A percentile compares a stretch with the other conserved stretches of the same genome.
Conservation (phyloP, 2,113 vertebrate species). For the Proterorhinus semilunaris region DNA sequence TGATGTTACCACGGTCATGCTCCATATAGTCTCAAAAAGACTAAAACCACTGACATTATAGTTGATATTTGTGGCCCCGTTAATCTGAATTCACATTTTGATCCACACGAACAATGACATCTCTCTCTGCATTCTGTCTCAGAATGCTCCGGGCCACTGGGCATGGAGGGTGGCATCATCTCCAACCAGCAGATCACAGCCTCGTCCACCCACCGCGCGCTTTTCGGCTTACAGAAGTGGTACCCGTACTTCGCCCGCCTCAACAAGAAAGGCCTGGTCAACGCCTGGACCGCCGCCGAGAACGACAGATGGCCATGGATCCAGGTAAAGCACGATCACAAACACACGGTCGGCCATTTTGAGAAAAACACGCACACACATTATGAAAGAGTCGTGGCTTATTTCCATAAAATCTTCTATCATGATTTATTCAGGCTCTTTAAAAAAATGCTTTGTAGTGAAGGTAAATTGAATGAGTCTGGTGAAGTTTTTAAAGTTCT, state of each 20-base stretch:
- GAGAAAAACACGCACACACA: not conserved
- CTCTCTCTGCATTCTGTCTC: slow-evolving; percentile 22
- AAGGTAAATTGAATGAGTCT: too few species aligned
- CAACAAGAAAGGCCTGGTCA: slow-evolving; percentile 98
- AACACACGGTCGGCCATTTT: slow-evolving; percentile 1
- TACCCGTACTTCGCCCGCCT: slow-evolving; percentile 97
- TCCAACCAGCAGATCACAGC: slow-evolving; percentile 98
- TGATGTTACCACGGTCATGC: slow-evolving; percentile 10
- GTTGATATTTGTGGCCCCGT: slow-evolving; percentile 10
- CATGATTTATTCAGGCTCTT: not conserved
- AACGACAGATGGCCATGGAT: slow-evolving; percentile 99
- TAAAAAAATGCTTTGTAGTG: too few species aligned
- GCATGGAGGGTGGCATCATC: slow-evolving; percentile 97
- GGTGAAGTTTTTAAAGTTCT: too few species aligned
- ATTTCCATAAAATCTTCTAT: too few species aligned
- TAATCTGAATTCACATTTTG: slow-evolving; percentile 10
- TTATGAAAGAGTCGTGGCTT: not conserved
- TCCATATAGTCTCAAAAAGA: slow-evolving; percentile 7
- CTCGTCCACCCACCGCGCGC: slow-evolving; percentile 94
- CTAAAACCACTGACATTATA: slow-evolving; percentile 21
- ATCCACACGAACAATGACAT: slow-evolving; percentile 4
- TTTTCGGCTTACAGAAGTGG: slow-evolving; percentile 98
- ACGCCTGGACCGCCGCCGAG: slow-evolving; percentile 98
- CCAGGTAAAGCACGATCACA: slow-evolving; percentile 85
- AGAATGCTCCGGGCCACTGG: slow-evolving; percentile 96